These are phyloP conservation scores for Metallyticus violacea DNA, from an alignment of 2,888 invertebrate genomes.

Conservation along the genomic window DNA sequence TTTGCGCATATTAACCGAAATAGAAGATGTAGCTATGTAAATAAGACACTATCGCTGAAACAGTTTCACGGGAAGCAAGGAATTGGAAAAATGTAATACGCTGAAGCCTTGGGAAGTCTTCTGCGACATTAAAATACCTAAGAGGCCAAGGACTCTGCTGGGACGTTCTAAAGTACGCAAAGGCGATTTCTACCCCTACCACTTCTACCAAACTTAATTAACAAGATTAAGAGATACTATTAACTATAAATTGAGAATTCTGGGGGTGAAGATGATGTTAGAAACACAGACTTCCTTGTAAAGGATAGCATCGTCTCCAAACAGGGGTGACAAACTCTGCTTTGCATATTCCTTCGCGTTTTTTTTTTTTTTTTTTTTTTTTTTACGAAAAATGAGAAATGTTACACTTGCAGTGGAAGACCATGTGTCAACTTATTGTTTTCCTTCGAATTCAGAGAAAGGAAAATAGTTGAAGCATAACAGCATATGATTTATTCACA, in stretches of 20 bases:
- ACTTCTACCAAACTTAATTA: not conserved
- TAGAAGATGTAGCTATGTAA: no score
- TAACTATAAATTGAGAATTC: conserved; percentile 4
- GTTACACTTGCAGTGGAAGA: no score
- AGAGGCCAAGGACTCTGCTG: not conserved
- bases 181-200: not conserved
- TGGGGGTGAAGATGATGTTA: not conserved
- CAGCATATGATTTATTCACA: no score
- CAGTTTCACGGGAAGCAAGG: not conserved
- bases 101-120: not conserved
- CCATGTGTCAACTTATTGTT: no score
- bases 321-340: conserved; percentile 1
- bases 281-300: not conserved
- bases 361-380: no score
- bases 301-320: not conserved
- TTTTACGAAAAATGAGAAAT: no score
- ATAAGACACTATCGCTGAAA: no score
- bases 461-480: no score
- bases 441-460: no score
- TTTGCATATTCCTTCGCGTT: no score
- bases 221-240: conserved; percentile 14
- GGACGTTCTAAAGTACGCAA: not conserved
- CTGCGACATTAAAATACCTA: not conserved
- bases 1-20: no score
- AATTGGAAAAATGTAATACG: not conserved